Evolutionary conservation across 37 sponge, comb jelly and placozoan species (phyloP).

Genomic region (Halichondria panicea): DNA sequence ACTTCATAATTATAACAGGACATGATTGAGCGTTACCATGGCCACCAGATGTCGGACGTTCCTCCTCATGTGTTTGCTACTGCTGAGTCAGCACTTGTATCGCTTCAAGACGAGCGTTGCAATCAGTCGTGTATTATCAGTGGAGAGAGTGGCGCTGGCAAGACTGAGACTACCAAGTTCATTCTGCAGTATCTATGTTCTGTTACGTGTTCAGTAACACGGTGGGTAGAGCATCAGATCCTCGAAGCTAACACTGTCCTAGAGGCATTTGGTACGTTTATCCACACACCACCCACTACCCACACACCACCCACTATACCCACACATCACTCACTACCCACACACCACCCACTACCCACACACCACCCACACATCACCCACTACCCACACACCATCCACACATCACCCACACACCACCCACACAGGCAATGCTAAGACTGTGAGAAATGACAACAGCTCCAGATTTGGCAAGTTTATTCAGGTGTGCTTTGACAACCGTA

Average conservation of each 20-base stretch:
- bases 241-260: conserved; percentile 91
- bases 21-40: conserved; percentile 67
- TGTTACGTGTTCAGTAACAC: conserved; percentile 79
- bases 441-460: conserved; percentile 93
- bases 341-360: no score
- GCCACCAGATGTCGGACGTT: conserved; percentile 76
- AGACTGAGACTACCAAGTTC: conserved; percentile 96
- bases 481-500: conserved; percentile 88
- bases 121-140: conserved; percentile 96
- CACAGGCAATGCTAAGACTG: conserved; percentile 93
- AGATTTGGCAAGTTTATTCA: conserved; percentile 97
- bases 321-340: no score
- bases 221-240: conserved; percentile 96
- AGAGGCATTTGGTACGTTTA: conserved; percentile 89
- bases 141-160: conserved; percentile 97
- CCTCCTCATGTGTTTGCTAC: conserved; percentile 94
- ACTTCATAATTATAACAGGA: conserved; percentile 72
- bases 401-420: no score
- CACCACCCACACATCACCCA: no score
- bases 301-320: no score
- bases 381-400: no score
- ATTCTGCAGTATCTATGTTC: conserved; percentile 94
- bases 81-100: conserved; percentile 80
- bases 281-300: background rate
- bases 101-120: conserved; percentile 58